These are phyloP conservation scores for Drosophila erecta DNA, from an alignment of 1,140 invertebrate species.

Conservation along the genomic window DNA sequence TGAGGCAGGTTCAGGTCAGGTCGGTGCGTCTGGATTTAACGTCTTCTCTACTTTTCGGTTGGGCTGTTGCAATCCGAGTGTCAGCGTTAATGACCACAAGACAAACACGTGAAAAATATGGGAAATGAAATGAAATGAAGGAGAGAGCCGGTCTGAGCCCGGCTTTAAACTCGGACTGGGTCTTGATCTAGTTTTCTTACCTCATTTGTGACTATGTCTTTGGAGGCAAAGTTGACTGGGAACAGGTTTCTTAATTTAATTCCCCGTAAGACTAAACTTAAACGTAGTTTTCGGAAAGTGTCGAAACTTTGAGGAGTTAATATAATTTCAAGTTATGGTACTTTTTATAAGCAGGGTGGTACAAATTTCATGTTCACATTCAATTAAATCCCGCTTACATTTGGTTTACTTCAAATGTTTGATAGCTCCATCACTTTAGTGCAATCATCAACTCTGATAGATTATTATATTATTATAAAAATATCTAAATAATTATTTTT, in stretches of 20 bases:
- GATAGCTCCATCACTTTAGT: no score
- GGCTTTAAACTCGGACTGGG: constrained; percentile 10
- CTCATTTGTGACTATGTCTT: constrained; percentile 4
- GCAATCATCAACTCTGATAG: no score
- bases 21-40: constrained; percentile 1
- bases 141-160: background rate
- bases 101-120: constrained; percentile 16
- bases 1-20: constrained; percentile 31
- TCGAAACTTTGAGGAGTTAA: background rate
- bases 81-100: constrained; percentile 52
- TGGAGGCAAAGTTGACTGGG: background rate
- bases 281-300: background rate
- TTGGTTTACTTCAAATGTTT: no score
- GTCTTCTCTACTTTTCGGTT: background rate
- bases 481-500: no score
- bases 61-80: constrained; percentile 41
- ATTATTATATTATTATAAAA: no score
- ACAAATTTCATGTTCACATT: no score
- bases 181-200: constrained; percentile 30
- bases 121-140: background rate
- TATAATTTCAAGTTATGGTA: no score
- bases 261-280: background rate
- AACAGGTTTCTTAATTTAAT: constrained; percentile 2
- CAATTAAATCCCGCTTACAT: no score
- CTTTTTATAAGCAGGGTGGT: no score